These are phyloP conservation scores for Scaptomyza parva DNA, from an alignment of 2,888 invertebrate species.

Conservation along the genomic window DNA sequence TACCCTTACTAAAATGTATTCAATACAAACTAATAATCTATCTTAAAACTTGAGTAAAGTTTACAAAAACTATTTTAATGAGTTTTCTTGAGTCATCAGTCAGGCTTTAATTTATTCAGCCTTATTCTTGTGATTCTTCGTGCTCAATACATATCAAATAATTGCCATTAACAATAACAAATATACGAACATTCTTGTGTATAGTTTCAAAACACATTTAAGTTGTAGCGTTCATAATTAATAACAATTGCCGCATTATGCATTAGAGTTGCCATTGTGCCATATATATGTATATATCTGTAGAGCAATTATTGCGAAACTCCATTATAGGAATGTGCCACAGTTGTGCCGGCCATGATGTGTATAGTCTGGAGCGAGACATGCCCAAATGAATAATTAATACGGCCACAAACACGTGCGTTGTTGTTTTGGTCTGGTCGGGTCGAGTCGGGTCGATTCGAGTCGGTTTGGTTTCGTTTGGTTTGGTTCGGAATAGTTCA, in stretches of 20 bases:
- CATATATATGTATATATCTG: slow-evolving; percentile 22
- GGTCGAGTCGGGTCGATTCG: too few relatives aligned
- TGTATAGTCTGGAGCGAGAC: slow-evolving; percentile 35
- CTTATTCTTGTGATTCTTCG: slow-evolving; percentile 23
- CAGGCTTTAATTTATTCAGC: slow-evolving; percentile 1
- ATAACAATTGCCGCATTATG: slow-evolving; percentile 49
- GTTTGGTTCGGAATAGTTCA: slow-evolving; percentile 25
- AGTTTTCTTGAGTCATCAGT: slow-evolving; percentile 8
- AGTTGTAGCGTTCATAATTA: background rate
- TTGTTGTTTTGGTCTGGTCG: slow-evolving; percentile 6
- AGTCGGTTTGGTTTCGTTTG: background rate
- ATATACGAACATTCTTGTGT: background rate
- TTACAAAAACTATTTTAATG: background rate
- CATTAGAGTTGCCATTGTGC: slow-evolving; percentile 35
- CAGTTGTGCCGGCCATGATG: slow-evolving; percentile 55
- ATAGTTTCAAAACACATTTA: too few relatives aligned
- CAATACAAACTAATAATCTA: background rate
- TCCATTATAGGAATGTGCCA: slow-evolving; percentile 57
- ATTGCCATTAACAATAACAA: background rate
- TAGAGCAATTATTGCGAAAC: slow-evolving; percentile 58
- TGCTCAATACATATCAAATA: background rate
- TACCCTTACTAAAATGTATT: too few relatives aligned
- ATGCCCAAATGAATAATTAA: slow-evolving; percentile 71
- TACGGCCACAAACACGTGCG: slow-evolving; percentile 45
- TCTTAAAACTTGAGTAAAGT: background rate